Evolutionary conservation across 2,888 invertebrate genomes (phyloP), one percentile per base, ranked within the genome.

Genomic region (Dyspetes luteomarginatus): DNA sequence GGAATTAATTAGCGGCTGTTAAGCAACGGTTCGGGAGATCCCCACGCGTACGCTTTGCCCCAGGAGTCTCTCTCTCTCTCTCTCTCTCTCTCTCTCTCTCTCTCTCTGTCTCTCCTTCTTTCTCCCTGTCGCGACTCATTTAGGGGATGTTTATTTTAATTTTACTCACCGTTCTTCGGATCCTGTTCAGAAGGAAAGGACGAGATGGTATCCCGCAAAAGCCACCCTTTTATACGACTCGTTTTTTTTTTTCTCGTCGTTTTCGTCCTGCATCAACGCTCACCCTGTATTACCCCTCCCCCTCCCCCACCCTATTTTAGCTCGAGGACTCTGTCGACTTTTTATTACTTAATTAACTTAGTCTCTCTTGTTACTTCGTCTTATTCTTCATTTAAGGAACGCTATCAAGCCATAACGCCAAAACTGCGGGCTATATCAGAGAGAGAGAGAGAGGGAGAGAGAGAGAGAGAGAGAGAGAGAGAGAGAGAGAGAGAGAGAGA

Each of bases 111-210:
- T n/a, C n/a, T n/a, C n/a, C n/a, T n/a, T n/a, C n/a, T n/a, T n/a
- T n/a, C n/a, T n/a, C 82, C 64, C 79, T 82, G 79, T 82, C 84
- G 86, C 85, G 88, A 88, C 89, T 91, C 91, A 89, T 91, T 91
- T 90, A 89, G 86, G 89, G 90, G 90, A 89, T 89, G 91, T 90
- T 90, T 89, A 90, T 90, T 90, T 90, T 90, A 90, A 90, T 90
- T 90, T 90, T 82, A 87, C 86, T 86, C 86, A 28, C 48, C 30
- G 45, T 52, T 48, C 26, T 55, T 55, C 73, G 36, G 3, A 17
- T 28, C 73, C 50, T 82, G 72, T 58, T 69, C 41, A 62, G 76
- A 65, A 68, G 30, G 24, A 30, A 41, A 68, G 36, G 45, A 77
- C 45, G 75, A 74, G 41, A 58, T 48, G 50, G 50, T 26, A 58